Evolutionary conservation across 2,113 vertebrate species (phyloP).

Genomic region (Triplophysa siluroides): DNA sequence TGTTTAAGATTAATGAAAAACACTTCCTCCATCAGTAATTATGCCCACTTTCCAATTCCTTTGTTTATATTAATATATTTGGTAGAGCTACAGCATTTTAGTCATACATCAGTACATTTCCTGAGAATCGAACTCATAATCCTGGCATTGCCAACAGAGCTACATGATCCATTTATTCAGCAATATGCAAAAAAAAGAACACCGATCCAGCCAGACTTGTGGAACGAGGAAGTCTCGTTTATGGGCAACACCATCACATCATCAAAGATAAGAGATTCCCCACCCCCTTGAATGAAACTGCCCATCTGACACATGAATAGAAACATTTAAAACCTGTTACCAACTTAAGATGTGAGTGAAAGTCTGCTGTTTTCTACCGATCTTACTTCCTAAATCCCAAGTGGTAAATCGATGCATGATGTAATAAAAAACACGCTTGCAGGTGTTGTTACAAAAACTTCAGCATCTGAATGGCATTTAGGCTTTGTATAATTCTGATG

Average conservation of each 20-base stretch:
- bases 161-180: background rate
- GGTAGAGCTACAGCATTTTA: too few relatives aligned
- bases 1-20: background rate
- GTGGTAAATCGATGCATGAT: too few relatives aligned
- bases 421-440: background rate
- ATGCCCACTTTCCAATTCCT: too few relatives aligned
- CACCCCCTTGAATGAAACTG: background rate
- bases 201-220: background rate
- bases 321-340: background rate
- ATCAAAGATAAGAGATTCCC: background rate
- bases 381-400: too few relatives aligned
- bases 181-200: background rate
- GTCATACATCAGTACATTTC: too few relatives aligned
- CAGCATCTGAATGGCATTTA: too few relatives aligned
- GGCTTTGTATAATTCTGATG: too few relatives aligned
- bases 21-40: background rate
- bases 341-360: background rate
- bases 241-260: background rate
- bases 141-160: too few relatives aligned
- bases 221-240: conserved; percentile 3
- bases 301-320: background rate
- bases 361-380: background rate
- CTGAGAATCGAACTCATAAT: too few relatives aligned
- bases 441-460: background rate
- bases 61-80: too few relatives aligned